Evolutionary conservation across 2,797 vertebrate species (phyloP).

Genomic region (Kryptopterus vitreolus): DNA sequence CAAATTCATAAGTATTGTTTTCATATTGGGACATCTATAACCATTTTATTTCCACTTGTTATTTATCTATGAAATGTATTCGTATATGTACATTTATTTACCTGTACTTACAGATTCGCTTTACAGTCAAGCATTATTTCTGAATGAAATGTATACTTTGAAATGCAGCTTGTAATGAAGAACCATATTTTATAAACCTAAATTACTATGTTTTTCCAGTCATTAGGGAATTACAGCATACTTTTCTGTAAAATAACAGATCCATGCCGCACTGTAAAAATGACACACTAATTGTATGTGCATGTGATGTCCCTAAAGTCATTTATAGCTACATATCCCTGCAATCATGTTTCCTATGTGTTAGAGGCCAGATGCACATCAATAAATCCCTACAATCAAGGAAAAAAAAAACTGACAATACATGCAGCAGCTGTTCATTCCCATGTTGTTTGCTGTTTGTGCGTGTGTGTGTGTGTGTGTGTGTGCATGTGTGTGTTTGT

Average conservation of each 20-base stretch:
- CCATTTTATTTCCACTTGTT: not conserved
- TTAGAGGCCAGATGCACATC: not conserved
- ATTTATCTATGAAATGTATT: not conserved
- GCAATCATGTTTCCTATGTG: not conserved
- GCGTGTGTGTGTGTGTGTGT: too few species aligned
- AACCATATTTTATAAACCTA: not conserved
- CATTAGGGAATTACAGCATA: not conserved
- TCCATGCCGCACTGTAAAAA: not conserved
- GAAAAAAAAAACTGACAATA: not conserved
- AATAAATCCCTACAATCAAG: not conserved
- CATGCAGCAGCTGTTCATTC: not conserved
- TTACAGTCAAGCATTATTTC: not conserved
- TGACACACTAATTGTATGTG: not conserved
- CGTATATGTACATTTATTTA: not conserved
- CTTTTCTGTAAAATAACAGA: not conserved
- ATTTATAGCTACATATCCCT: constrained; percentile 1
- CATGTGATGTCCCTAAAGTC: not conserved
- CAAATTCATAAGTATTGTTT: not conserved
- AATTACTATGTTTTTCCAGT: not conserved
- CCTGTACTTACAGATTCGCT: not conserved
- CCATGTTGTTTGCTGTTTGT: not conserved
- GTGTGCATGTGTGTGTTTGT: too few species aligned
- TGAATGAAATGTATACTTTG: not conserved
- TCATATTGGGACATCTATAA: not conserved
- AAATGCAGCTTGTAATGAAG: not conserved